Base-by-base conservation (phyloP, 2,113 vertebrate genomes). In the Madoqua kirkii region DNA sequence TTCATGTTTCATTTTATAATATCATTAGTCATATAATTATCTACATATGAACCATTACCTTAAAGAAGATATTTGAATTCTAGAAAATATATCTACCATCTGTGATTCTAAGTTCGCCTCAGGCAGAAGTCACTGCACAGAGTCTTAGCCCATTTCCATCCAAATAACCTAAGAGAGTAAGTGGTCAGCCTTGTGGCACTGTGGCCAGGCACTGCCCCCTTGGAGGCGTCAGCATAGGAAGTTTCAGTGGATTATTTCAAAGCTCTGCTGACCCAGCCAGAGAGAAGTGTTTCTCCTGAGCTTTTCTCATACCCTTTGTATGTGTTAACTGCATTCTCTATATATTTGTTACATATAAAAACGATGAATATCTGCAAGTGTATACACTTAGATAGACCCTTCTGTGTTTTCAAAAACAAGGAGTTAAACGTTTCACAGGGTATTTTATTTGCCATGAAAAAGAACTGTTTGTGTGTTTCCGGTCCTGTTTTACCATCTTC, bases 401-500 rank as follows among this genome's bases (percentile, higher is more conserved):
- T 84, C 71, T 29, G 31, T 95, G 84, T 95, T 81, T 95, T 93
- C 81, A 15, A 33, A 76, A 98, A 67, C 43, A 79, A 74, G 67
- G 60, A 95, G 89, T 96, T 48, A 62, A 97, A 71, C 93, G 45
- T 86, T 98, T 83, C 92, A 82, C 89, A n/a, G 62, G 84, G 31
- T 27, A 33, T 98, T 23, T 93, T 78, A 27, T 74, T 96, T 91
- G 71, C 97, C 97, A 17, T 95, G 96, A 96, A 98, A 98, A 95
- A 97, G 89, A 97, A 96, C 54, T 91, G 52, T 96, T 89, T 95
- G 81, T 97, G 67, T 92, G n/a, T 97, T 96, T 95, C 97, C 96
- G n/a, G 67, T 93, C 59, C 87, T 91, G 7, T 97, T 98, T 98
- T 81, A 74, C 97, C 95, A 54, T 97, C 97, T 96, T 97, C 96